phyloP scores from a whole-genome alignment of 1,140 invertebrate species.

The Caenorhabditis latens region DNA sequence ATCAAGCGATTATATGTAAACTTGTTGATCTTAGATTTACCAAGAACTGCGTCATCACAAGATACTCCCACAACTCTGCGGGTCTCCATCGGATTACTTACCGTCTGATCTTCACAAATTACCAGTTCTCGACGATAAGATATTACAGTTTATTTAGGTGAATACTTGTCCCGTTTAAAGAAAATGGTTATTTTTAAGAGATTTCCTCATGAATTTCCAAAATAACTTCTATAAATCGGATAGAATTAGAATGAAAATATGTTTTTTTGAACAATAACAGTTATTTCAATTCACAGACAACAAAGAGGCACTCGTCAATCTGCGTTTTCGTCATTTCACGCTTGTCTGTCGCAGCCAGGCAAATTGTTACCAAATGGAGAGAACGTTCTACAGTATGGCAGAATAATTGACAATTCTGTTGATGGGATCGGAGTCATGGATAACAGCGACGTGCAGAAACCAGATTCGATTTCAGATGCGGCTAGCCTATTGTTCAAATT shows the following conservation, averaged over 20 bases:
- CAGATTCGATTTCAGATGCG: neutral
- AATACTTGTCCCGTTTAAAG: too few relatives aligned
- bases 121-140: slow-evolving; percentile 18
- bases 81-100: slow-evolving; percentile 51
- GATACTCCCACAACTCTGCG: slow-evolving; percentile 48
- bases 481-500: slow-evolving; percentile 8
- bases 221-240: too few relatives aligned
- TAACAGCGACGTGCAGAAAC: slow-evolving; percentile 1
- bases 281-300: neutral
- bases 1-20: neutral
- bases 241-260: too few relatives aligned
- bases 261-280: too few relatives aligned
- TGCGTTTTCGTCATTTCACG: slow-evolving; percentile 18
- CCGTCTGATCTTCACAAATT: slow-evolving; percentile 50
- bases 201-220: too few relatives aligned
- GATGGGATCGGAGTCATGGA: slow-evolving; percentile 56
- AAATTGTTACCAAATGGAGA: slow-evolving; percentile 7
- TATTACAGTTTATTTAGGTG: neutral
- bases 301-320: neutral
- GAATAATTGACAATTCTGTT: slow-evolving; percentile 49
- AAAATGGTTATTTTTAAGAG: too few relatives aligned
- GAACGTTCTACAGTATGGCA: neutral
- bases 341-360: slow-evolving; percentile 50
- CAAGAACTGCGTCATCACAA: neutral
- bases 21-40: neutral